Evolutionary conservation across 2,113 vertebrate genomes (phyloP), one percentile per base, ranked within the genome.

Genomic region (Oncorhynchus mykiss): DNA sequence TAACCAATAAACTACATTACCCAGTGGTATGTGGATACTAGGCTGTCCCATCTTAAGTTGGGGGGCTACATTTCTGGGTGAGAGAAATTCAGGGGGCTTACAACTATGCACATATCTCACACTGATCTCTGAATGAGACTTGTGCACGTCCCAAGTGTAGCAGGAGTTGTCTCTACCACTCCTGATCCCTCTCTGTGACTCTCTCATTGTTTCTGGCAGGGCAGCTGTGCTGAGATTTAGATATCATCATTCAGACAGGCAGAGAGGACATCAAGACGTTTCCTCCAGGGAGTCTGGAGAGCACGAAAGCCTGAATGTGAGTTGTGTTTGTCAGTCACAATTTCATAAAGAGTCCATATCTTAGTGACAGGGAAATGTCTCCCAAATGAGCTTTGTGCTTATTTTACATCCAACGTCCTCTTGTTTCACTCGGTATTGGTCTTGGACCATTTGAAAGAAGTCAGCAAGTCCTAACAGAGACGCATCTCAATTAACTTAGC

Each of bases 201-300:
- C 72, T 76, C 83, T 88, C 85, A 71, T 87, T 87, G 88, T 86
- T 87, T 85, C 85, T 85, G 88, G 86, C 82, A 83, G 77, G 85
- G 85, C 90, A 92, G 91, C 90, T 92, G 91, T 89, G 86, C 77
- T 45, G 87, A 84, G 88, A 91, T 90, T 90, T 90, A 91, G 90
- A 91, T 88, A 85, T 92, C 90, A 91, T 92, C 87, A 89, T 91
- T 93, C 91, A 92, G 89, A 80, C 78, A 82, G 84, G 86, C 87
- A 86, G 86, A 86, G 77, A 85, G 88, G 76, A 90, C 90, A 91
- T 88, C 73, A 75, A 85, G 86, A 85, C 75, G 71, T 86, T 87
- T 91, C 82, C 91, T 84, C 84, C 39, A 16, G 85, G 79, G 88
- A 87, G 76, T 69, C 78, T 80, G 73, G 70, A 72, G 72, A 86